Base-by-base conservation (phyloP, 2,888 invertebrate genomes). In the Matsumyia berberina region DNA sequence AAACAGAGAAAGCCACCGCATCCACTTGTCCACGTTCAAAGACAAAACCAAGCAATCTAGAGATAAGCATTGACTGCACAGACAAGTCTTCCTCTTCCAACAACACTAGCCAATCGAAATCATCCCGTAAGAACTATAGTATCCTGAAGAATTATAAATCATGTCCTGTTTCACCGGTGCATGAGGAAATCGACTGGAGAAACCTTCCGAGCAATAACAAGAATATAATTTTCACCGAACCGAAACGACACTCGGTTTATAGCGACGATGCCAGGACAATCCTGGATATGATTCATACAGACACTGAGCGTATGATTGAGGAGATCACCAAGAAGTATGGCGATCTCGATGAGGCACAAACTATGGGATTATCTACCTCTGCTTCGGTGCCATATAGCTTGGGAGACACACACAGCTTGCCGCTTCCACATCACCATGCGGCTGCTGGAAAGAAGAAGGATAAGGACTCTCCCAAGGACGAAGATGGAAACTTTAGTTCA, bases 101-200 rank as follows among this genome's bases (percentile, higher is more conserved):
- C 58, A 72, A 74, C 55, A 70, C 60, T 66, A 73, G 82, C 81
- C 80, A 83, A 86, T 74, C 77, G 92, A 92, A 86, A 81, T 92
- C 87, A 81, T 92, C 87, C 87, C 91, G 91, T 44, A 90, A 90
- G 42, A 92, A 89, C 15, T 89, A 90, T 11, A 94, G 94, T 87
- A 94, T 94, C 69, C 92, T 94, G 55, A 94, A 94, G 87, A 94
- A 94, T 87, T 94, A 95, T 86, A 96, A 96, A 88, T 96, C 96
- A 4, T 94, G 96, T 87, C 96, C 96, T 0, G 96, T 96, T 0
- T 96, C 96, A 0, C 96, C 96, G 0, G 96, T 96, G 0, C 96
- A 95, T 66, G 96, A 96, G 89, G 96, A 96, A 89, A 93, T 95
- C 39, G 95, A 95, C 89, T 94, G 94, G 94, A 92, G 93, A 0